Base-by-base conservation (phyloP, 2,888 invertebrate species). In the Ectemnius continuus region DNA sequence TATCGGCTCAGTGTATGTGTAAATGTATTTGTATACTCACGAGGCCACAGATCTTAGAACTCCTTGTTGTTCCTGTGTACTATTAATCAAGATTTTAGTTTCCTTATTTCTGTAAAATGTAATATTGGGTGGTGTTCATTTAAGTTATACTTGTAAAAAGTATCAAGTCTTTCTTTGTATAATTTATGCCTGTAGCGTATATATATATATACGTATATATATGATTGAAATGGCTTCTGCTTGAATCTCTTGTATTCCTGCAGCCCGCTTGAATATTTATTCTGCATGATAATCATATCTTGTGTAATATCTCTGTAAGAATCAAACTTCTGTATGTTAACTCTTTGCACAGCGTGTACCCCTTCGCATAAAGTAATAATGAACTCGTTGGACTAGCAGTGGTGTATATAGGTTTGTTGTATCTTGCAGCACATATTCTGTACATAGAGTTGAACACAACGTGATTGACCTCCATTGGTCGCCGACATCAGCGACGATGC, bases 161-260 rank as follows among this genome's bases (percentile, higher is more conserved):
- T 36, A 36, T 36, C 11, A 11, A 11, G 11, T 36, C 36, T 11
- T 36, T 2, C 4, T 2, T 36, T 6, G 36, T 36, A 36, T 36
- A 36, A 8, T 36, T 36, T 6, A 60, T 70, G 77, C 79, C 79
- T 82, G 68, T 76, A 76, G 68, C 61, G 56, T 61, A 68, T 68
- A 60, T 61, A 66, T 57, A 66, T 20, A 23, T 23, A 60, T 61
- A 66, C 52, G 63, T 20, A 23, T 23, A 23, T 23, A 23, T 36
- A 36, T 6, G 36, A 36, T 36, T 56, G 18, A 73, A 69, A 52
- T 69, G 61, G 81, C 71, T 79, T 72, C 61, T 58, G 81, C 81
- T 81, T 81, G 70, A 63, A 59, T 36, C 63, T 67, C 62, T 62
- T 72, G 46, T 68, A 70, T 60, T 62, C 36, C 70, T 59, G 74